These are phyloP conservation scores for Cyprinodon diabolis DNA, from an alignment of 2,797 vertebrate genomes.

Conservation along the genomic window DNA sequence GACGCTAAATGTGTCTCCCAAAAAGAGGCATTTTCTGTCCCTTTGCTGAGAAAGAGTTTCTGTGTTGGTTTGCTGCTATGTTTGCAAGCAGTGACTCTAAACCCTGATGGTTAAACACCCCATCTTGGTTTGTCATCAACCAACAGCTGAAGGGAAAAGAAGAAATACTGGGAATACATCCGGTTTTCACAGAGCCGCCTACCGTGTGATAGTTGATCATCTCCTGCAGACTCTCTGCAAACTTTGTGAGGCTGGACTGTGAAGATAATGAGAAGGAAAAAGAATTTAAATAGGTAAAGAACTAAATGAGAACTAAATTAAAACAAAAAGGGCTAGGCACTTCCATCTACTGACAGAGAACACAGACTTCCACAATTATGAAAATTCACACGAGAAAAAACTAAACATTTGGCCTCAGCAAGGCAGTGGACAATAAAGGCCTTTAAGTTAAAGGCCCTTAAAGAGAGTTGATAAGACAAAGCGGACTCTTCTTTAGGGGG, in stretches of 20 bases:
- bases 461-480: neutral
- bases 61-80: conserved; percentile 13
- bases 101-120: conserved; percentile 29
- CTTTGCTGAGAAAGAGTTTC: conserved; percentile 1
- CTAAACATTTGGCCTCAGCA: conserved; percentile 40
- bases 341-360: conserved; percentile 42
- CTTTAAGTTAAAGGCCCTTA: neutral
- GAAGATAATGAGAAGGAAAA: conserved; percentile 38
- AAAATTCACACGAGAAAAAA: conserved; percentile 53
- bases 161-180: conserved; percentile 27
- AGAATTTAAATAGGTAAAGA: neutral
- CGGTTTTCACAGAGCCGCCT: conserved; percentile 67
- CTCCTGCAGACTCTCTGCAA: conserved; percentile 96
- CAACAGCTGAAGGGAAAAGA: conserved; percentile 6
- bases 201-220: conserved; percentile 99
- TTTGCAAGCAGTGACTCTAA: conserved; percentile 41
- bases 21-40: neutral
- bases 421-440: conserved; percentile 2
- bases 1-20: neutral
- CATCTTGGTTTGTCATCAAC: conserved; percentile 45
- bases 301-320: conserved; percentile 1
- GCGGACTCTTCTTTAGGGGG: neutral
- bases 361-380: conserved; percentile 39
- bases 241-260: conserved; percentile 92
- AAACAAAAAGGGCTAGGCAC: conserved; percentile 32